These are phyloP conservation scores for Noctilio leporinus DNA, from an alignment of 2,113 vertebrate species.

Conservation along the genomic window DNA sequence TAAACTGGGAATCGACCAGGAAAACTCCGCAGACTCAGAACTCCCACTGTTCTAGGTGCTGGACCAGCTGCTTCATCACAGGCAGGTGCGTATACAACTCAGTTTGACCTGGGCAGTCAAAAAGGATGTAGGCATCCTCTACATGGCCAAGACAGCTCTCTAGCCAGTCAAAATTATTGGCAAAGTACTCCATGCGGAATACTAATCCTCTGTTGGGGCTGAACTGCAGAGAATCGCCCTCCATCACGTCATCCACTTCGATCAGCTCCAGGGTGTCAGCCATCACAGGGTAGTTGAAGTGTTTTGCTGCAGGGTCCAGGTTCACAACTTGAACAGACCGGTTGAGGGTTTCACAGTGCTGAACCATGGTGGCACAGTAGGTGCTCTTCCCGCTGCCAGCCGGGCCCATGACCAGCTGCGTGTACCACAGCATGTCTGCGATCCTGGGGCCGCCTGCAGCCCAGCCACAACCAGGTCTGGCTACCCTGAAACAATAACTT, in stretches of 20 bases:
- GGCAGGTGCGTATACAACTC: constrained; percentile 98
- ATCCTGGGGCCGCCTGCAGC: too few species aligned
- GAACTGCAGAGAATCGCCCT: constrained; percentile 89
- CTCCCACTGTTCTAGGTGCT: constrained; percentile 97
- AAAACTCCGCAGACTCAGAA: constrained; percentile 97
- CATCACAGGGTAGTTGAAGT: constrained; percentile 92
- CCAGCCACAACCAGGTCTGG: too few species aligned
- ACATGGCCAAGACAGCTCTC: constrained; percentile 91
- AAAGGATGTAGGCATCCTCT: constrained; percentile 96
- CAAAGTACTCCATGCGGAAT: constrained; percentile 99
- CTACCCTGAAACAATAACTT: too few species aligned
- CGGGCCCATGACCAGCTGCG: too few species aligned
- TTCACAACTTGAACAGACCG: constrained; percentile 95
- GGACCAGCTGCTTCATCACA: constrained; percentile 95
- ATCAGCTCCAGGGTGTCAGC: constrained; percentile 97
- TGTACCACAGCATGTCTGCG: too few species aligned
- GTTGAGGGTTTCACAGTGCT: constrained; percentile 87
- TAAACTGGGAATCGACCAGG: constrained; percentile 97
- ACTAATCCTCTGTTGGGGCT: constrained; percentile 96
- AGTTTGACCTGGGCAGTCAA: constrained; percentile 98
- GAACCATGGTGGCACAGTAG: constrained; percentile 93
- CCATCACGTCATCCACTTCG: constrained; percentile 97
- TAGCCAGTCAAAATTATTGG: constrained; percentile 95
- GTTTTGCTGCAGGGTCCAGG: constrained; percentile 93
- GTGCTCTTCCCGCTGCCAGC: too few species aligned